Percentiles rank a stretch among this genome's conserved stretches.
phyloP scores from a whole-genome alignment of 2,113 vertebrate species.

The Phrynosoma platyrhinos region DNA sequence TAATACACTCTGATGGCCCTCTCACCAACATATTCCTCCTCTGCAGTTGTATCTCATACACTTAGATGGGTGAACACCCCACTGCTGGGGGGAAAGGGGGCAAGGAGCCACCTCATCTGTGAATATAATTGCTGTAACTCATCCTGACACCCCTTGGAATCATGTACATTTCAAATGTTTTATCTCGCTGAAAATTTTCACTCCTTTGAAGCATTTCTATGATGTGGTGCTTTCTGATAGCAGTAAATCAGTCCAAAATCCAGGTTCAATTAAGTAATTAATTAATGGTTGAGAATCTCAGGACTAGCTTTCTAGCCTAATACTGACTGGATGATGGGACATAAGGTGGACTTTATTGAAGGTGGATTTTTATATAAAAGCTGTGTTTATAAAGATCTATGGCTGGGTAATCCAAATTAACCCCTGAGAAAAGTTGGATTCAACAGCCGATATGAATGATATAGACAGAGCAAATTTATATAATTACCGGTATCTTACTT shows the following conservation, averaged over 20 bases:
- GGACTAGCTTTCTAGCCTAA: neutral
- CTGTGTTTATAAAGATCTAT: neutral
- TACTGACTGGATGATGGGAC: neutral
- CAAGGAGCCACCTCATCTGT: neutral
- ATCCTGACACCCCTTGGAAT: neutral
- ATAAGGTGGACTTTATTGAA: neutral
- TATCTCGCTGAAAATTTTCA: neutral
- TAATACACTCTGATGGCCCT: neutral
- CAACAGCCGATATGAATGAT: too few relatives aligned
- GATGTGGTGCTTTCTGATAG: neutral
- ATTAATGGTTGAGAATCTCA: neutral
- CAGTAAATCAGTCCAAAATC: neutral
- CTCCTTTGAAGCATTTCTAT: neutral
- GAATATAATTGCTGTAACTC: slow-evolving; percentile 1
- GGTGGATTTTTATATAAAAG: too few relatives aligned
- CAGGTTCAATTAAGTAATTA: neutral
- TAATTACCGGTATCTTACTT: neutral
- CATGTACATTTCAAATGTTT: neutral
- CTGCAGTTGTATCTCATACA: neutral
- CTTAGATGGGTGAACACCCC: neutral
- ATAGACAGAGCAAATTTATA: too few relatives aligned
- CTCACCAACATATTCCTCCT: neutral
- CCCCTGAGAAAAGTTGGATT: neutral
- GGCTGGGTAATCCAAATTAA: neutral
- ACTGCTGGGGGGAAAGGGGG: neutral